Evolutionary conservation across 2,888 invertebrate genomes (phyloP).

Genomic region (Stenoptilia bipunctidactyla): DNA sequence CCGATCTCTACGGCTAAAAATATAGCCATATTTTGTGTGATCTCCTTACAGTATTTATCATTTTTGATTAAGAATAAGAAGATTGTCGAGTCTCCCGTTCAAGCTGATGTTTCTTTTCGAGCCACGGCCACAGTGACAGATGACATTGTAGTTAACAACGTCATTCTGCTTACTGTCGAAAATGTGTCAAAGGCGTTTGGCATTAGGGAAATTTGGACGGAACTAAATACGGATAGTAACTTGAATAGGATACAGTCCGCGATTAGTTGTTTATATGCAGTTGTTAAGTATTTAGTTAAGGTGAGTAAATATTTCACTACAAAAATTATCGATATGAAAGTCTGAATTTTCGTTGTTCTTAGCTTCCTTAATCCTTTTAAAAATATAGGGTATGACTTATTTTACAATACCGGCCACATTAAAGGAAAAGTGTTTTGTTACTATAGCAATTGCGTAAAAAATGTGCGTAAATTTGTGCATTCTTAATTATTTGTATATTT

Average conservation of each 20-base stretch:
- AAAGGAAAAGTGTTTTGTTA: too few relatives aligned
- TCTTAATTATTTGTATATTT: too few relatives aligned
- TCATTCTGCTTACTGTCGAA: conserved; percentile 39
- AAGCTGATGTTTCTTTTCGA: conserved; percentile 55
- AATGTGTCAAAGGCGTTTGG: conserved; percentile 52
- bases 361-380: too few relatives aligned
- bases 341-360: too few relatives aligned
- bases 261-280: conserved; percentile 56
- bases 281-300: conserved; percentile 59
- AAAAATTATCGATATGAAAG: too few relatives aligned
- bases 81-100: conserved; percentile 48
- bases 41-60: conserved; percentile 57
- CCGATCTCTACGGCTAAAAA: conserved; percentile 40
- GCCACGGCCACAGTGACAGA: conserved; percentile 34
- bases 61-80: conserved; percentile 64
- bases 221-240: conserved; percentile 51
- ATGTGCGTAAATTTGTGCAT: too few relatives aligned
- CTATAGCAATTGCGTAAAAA: too few relatives aligned
- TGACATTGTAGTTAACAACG: conserved; percentile 46
- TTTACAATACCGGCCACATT: too few relatives aligned
- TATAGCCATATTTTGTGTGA: conserved; percentile 51
- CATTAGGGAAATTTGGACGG: conserved; percentile 51
- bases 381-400: too few relatives aligned
- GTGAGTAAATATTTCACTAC: too few relatives aligned
- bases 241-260: conserved; percentile 56